Evolutionary conservation across 1,140 invertebrate species (phyloP), one percentile per base, ranked within the genome.

Genomic region (Ceratina australensis): DNA sequence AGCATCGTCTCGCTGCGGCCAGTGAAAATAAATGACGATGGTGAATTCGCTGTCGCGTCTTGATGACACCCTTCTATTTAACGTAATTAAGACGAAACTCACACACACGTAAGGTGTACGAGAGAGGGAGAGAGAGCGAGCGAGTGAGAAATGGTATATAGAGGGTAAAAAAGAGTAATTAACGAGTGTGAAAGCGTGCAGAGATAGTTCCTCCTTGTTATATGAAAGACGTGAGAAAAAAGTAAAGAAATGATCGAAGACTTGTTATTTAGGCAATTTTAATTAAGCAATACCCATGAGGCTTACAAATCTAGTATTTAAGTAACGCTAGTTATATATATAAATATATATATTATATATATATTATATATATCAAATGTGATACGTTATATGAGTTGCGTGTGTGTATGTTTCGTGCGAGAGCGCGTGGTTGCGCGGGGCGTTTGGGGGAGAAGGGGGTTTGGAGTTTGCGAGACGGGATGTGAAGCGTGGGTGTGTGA

Each of bases 191-290:
- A 79, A 85, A 84, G 84, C 84, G 87, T 88, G 86, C 86, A 87
- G 71, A 83, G 66, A 83, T 89, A 91, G 87, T 90, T 89, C 89
- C 89, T 89, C 86, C 88, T 88, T 89, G 88, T 89, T 89, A 87
- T 87, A 89, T 88, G 83, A 81, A 83, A 88, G 18, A 64, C 16
- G 18, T 18, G 33, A 47, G 12, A 47, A 83, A 77, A 83, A 87
- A 28, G 59, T 28, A 52, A 54, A 33, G 18, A 72, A 72, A 84
- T 20, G 24, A 88, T 85, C 78, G 78, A 86, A 86, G 86, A 89
- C 83, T 90, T 88, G 90, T 90, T 90, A 87, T 89, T 42, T 90
- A 91, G 87, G 86, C 83, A 87, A 88, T 90, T 90, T 90, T 89
- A 89, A 88, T 91, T 90, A 85, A 91, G 88, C 88, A 90, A 90